phyloP scores from a whole-genome alignment of 2,113 vertebrate species.

The Anarhynchus alexandrinus region DNA sequence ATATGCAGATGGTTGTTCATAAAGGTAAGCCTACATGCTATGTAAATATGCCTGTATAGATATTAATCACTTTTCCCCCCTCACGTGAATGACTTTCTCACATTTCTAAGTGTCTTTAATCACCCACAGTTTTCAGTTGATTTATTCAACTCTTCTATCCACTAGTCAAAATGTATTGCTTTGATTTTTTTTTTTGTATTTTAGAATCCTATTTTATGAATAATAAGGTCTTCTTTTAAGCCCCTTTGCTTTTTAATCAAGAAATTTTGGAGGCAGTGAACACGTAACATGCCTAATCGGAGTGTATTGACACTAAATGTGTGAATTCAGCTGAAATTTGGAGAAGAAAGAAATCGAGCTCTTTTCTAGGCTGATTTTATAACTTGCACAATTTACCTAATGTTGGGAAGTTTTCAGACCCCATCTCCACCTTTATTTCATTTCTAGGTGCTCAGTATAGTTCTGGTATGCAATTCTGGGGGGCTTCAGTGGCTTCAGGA shows the following conservation, averaged over 20 bases:
- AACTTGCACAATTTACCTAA: background rate
- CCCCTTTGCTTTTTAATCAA: background rate
- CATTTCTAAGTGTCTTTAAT: background rate
- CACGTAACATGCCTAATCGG: fast-evolving
- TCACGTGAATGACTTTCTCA: background rate
- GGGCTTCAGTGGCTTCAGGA: background rate
- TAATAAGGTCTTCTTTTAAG: background rate
- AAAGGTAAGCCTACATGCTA: background rate
- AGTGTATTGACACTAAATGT: background rate
- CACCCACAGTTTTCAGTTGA: background rate
- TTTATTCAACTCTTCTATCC: background rate
- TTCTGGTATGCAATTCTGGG: background rate
- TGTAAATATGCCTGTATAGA: background rate
- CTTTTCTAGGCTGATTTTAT: background rate
- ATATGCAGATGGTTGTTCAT: background rate
- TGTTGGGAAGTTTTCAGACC: background rate
- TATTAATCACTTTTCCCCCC: background rate
- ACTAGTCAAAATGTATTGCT: background rate
- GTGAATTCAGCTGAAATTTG: background rate
- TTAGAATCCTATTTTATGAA: background rate
- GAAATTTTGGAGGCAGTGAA: background rate
- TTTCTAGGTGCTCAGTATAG: background rate
- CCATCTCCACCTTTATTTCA: background rate
- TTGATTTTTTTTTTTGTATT: background rate
- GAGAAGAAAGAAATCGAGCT: background rate